Evolutionary conservation across 2,888 invertebrate species (phyloP), one percentile per base, ranked within the genome.

Genomic region (Lepidonotus clava): DNA sequence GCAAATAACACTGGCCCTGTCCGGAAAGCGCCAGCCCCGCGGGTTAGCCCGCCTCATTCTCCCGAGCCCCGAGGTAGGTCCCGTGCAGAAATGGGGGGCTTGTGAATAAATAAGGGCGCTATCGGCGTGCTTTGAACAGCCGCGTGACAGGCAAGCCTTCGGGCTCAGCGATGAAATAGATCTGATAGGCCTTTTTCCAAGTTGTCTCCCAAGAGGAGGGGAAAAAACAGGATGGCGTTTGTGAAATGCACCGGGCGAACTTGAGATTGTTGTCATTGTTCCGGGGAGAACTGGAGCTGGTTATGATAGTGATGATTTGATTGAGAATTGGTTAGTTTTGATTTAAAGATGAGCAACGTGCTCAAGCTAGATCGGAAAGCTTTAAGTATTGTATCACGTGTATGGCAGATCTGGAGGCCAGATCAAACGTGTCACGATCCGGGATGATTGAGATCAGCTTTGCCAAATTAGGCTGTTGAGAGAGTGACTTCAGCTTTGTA

Each of bases 111-210:
- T 71, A 38, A 71, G 71, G 71, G 36, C 34, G 5, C 36, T 21
- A 71, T 71, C 71, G 71, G 14, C 71, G n/a, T n/a, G 71, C 71
- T 71, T 71, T 38, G 71, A 71, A 38, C 21, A 18, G 46, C 36
- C 6, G 36, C 71, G 38, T 71, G 71, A 71, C 71, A 71, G 71
- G 38, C 71, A 38, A 38, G 71, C 36, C 71, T 0, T 34, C 21
- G 66, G 66, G 32, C 66, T 56, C 56, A 56, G 71, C 36, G 38
- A 71, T 71, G 71, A 32, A 2, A 18, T 46, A 18, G 46, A 18
- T 6, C 1, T 18, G 61, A 8, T 1, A 28, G n/a, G 6, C 28
- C 61, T 61, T 61, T 24, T 11, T 61, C n/a, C 61, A n/a, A 32
- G 24, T 46, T 61, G 61, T 61, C n/a, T n/a, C 46, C 6, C n/a